These are phyloP conservation scores for Brachionus angularis DNA, from an alignment of 1,140 invertebrate genomes.

Conservation along the genomic window DNA sequence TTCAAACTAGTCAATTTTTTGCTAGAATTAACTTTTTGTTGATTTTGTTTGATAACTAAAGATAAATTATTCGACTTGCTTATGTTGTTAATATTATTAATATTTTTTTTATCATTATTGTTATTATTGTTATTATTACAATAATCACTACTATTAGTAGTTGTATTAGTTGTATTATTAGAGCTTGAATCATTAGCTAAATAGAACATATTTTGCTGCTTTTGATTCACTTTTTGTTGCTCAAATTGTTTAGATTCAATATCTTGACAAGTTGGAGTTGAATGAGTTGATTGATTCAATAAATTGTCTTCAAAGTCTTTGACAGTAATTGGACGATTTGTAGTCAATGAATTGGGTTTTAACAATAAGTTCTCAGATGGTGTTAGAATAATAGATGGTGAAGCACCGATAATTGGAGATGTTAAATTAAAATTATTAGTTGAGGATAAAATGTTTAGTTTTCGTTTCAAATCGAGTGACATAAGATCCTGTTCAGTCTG, in stretches of 20 bases:
- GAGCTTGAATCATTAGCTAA: constrained; percentile 10
- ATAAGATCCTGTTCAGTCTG: background rate
- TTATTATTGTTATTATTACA: too few species aligned
- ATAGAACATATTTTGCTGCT: constrained; percentile 21
- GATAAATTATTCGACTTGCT: too few species aligned
- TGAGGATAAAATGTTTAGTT: constrained; percentile 30
- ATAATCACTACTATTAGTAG: too few species aligned
- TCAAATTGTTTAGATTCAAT: background rate
- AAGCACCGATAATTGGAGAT: constrained; percentile 25
- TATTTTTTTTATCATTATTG: too few species aligned
- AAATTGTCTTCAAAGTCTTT: constrained; percentile 41
- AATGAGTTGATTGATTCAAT: background rate
- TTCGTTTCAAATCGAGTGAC: constrained; percentile 30
- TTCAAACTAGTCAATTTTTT: too few species aligned
- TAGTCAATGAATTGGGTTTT: constrained; percentile 13
- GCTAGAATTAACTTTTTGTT: too few species aligned
- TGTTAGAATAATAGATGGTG: constrained; percentile 27
- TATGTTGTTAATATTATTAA: too few species aligned
- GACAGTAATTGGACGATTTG: constrained; percentile 36
- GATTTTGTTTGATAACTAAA: too few species aligned
- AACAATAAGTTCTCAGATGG: background rate
- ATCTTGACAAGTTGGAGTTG: background rate
- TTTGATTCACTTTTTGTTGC: background rate
- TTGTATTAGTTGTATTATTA: constrained; percentile 11
- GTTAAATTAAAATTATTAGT: background rate